Percentiles rank a stretch among this genome's conserved stretches.
Evolutionary conservation across 2,797 vertebrate genomes (phyloP).

Genomic region (Schizothorax lantsangensis): DNA sequence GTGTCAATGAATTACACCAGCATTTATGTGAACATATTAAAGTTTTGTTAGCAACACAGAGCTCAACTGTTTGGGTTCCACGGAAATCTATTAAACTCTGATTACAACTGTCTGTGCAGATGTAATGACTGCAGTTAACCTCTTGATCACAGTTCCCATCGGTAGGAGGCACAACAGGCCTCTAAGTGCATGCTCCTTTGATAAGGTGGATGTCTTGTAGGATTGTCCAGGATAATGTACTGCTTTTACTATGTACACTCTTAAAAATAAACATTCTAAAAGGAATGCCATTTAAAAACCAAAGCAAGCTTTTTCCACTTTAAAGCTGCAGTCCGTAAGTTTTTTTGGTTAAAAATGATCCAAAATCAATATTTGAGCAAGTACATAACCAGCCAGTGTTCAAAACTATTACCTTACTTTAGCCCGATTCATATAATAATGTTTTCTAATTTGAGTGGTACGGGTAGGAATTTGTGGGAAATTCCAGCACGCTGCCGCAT

Average conservation of each 20-base stretch:
- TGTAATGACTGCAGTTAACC: constrained; percentile 1
- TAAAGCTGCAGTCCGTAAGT: too few relatives aligned
- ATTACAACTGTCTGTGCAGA: neutral
- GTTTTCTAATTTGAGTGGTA: too few relatives aligned
- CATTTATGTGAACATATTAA: neutral
- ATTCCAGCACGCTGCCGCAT: too few relatives aligned
- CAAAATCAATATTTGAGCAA: too few relatives aligned
- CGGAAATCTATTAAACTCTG: neutral
- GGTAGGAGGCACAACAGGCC: neutral
- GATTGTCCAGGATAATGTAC: neutral
- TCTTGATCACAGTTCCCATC: constrained; percentile 4
- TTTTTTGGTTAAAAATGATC: too few relatives aligned
- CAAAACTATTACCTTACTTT: too few relatives aligned
- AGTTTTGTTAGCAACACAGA: neutral
- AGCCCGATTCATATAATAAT: too few relatives aligned
- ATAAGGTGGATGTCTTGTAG: neutral
- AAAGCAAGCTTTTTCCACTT: too few relatives aligned
- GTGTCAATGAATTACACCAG: neutral
- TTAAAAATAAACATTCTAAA: neutral
- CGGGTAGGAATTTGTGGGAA: too few relatives aligned
- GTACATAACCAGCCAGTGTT: too few relatives aligned
- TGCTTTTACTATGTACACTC: neutral
- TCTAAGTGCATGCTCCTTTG: neutral
- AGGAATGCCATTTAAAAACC: neutral
- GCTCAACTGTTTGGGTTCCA: neutral